These are phyloP conservation scores for Trichoplusia ni DNA, from an alignment of 1,140 invertebrate species.

Conservation along the genomic window DNA sequence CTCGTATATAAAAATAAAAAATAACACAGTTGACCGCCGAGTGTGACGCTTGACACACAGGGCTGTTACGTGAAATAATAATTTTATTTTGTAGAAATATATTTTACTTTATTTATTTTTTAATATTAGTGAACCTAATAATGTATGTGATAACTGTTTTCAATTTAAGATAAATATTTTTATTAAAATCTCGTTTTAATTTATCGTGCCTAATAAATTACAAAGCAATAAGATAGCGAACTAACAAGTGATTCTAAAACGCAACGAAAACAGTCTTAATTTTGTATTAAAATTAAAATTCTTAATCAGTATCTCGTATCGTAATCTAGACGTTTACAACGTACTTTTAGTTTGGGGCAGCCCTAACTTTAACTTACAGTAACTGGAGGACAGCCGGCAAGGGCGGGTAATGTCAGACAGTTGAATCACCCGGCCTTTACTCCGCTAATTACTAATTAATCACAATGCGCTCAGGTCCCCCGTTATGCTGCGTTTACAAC, in stretches of 20 bases:
- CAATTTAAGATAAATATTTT: too few relatives aligned
- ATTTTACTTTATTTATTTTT: too few relatives aligned
- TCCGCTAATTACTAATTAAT: conserved; percentile 68
- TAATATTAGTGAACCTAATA: too few relatives aligned
- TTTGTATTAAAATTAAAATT: too few relatives aligned
- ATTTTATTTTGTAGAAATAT: too few relatives aligned
- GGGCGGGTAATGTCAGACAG: conserved; percentile 69
- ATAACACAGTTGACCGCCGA: conserved; percentile 20
- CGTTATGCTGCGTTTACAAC: too few relatives aligned
- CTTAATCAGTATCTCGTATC: too few relatives aligned
- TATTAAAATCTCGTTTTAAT: too few relatives aligned
- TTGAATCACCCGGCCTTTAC: conserved; percentile 60
- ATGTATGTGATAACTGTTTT: too few relatives aligned
- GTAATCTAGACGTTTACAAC: neutral
- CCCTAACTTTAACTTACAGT: conserved; percentile 30
- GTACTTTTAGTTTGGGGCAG: neutral
- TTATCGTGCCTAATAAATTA: neutral
- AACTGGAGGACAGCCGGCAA: conserved; percentile 56
- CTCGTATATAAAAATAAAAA: conserved; percentile 13
- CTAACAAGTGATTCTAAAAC: too few relatives aligned
- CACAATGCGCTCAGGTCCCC: conserved; percentile 36
- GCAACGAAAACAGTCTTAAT: too few relatives aligned
- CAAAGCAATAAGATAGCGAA: too few relatives aligned
- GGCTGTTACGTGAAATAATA: neutral
- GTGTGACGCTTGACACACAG: conserved; percentile 14